These are phyloP conservation scores for Palythoa heliodiscus DNA, from an alignment of 92 coral and sea anemone genomes.

Conservation along the genomic window DNA sequence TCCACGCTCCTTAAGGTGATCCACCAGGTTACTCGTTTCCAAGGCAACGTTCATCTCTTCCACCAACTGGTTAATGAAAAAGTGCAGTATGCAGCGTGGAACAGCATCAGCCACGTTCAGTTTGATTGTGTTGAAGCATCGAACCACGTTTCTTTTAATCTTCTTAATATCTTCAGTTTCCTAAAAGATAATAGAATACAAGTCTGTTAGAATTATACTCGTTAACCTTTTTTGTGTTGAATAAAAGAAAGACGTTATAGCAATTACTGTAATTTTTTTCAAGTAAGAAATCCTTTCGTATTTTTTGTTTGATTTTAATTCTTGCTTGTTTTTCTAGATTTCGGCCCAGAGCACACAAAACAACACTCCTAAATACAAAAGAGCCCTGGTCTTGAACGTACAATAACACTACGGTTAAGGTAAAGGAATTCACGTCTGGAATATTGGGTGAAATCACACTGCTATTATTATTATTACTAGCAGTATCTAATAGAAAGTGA, in stretches of 20 bases:
- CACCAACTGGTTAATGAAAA: constrained; percentile 69
- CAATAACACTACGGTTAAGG: too few species aligned
- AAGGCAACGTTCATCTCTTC: constrained; percentile 62
- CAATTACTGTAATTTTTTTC: neutral
- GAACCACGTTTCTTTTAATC: constrained; percentile 67
- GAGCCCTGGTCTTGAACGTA: too few species aligned
- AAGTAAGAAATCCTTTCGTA: too few species aligned
- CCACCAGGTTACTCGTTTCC: constrained; percentile 63
- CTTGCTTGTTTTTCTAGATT: too few species aligned
- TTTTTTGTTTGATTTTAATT: too few species aligned
- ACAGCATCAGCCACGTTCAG: constrained; percentile 76
- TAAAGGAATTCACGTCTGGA: too few species aligned
- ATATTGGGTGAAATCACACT: too few species aligned
- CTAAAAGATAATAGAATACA: constrained; percentile 17
- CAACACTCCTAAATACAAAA: too few species aligned
- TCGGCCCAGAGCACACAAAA: too few species aligned
- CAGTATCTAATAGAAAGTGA: too few species aligned
- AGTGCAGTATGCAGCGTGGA: constrained; percentile 80
- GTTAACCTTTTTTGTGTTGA: neutral
- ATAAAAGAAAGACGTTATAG: neutral
- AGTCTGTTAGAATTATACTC: too few species aligned
- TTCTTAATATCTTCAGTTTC: constrained; percentile 59
- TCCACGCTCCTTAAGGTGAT: constrained; percentile 60
- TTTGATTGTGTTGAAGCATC: constrained; percentile 71
- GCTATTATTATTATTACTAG: too few species aligned